Evolutionary conservation across 2,888 invertebrate species (phyloP).

Genomic region (Pecten maximus): DNA sequence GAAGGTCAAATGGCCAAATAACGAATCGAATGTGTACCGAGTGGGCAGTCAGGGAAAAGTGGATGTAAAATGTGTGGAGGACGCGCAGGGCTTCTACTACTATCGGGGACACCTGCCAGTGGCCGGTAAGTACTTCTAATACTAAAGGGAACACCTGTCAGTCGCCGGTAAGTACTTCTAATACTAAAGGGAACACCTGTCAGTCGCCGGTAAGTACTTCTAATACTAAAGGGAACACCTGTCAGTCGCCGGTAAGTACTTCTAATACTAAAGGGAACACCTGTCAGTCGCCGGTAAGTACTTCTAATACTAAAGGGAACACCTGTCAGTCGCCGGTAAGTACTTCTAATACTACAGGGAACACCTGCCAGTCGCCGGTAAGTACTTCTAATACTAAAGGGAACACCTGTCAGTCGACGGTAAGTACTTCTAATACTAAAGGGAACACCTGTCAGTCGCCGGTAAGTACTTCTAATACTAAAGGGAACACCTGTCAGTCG

Average conservation of each 20-base stretch:
- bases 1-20: constrained; percentile 91
- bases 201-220: not conserved
- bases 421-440: not conserved
- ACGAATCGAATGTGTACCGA: constrained; percentile 91
- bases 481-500: not conserved
- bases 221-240: not conserved
- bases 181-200: not conserved
- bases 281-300: not conserved
- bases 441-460: not conserved
- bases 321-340: constrained; percentile 86
- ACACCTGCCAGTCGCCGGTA: constrained; percentile 90
- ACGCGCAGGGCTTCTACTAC: constrained; percentile 87
- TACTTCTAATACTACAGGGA: constrained; percentile 89
- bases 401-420: not conserved
- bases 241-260: not conserved
- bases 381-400: constrained; percentile 40
- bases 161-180: not conserved
- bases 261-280: not conserved
- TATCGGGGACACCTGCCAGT: constrained; percentile 92
- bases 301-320: not conserved
- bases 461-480: not conserved
- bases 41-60: constrained; percentile 93
- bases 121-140: constrained; percentile 84
- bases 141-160: not conserved
- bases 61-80: constrained; percentile 90